Evolutionary conservation across 2,797 vertebrate genomes (phyloP).

Genomic region (Chaetophractus vellerosus): DNA sequence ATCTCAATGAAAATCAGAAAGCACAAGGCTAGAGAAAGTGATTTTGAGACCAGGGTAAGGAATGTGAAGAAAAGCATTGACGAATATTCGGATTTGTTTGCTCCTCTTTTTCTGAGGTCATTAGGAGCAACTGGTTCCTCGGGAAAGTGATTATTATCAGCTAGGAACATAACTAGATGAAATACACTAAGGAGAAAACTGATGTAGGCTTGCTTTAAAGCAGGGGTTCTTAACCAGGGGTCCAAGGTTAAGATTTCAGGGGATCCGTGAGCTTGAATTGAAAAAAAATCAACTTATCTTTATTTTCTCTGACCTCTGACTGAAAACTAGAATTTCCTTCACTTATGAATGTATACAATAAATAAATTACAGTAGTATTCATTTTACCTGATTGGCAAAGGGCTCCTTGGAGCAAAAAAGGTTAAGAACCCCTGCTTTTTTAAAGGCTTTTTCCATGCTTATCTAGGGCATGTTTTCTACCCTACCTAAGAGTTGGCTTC

Average conservation of each 20-base stretch:
- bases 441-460: not conserved
- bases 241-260: too few species aligned
- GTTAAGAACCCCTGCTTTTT: not conserved
- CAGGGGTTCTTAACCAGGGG: too few species aligned
- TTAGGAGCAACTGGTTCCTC: not conserved
- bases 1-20: conserved; percentile 36
- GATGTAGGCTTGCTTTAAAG: not conserved
- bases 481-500: not conserved
- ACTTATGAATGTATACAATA: too few species aligned
- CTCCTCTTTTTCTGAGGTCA: conserved; percentile 11
- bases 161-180: not conserved
- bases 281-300: too few species aligned
- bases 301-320: too few species aligned
- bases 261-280: too few species aligned
- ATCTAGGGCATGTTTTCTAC: not conserved
- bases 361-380: too few species aligned
- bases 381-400: too few species aligned
- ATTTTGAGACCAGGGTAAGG: conserved; percentile 17
- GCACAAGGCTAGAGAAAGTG: not conserved
- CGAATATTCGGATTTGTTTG: not conserved
- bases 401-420: too few species aligned
- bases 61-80: not conserved
- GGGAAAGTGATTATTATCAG: not conserved
- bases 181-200: not conserved
- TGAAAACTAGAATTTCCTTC: too few species aligned